Evolutionary conservation across 1,140 invertebrate genomes (phyloP), one percentile per base, ranked within the genome.

Genomic region (Rhagoletis pomonella): DNA sequence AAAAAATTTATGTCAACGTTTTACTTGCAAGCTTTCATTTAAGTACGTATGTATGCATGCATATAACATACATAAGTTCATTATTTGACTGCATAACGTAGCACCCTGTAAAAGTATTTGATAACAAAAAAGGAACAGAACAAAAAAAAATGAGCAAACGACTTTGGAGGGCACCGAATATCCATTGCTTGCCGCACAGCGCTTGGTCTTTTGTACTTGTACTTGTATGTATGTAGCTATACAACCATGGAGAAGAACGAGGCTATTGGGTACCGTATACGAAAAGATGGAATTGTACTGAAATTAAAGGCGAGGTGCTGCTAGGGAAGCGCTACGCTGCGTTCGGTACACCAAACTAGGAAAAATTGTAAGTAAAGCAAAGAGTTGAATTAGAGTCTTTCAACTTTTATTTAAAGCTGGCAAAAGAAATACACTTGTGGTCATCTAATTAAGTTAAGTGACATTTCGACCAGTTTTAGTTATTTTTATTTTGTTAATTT

Each of bases 321-420:
- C 10, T 47, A 17, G 39, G 69, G 17, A 73, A 7, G 69, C 60
- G 17, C n/a, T 62, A 10, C 50, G 29, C 29, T 29, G 29, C 7
- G n/a, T 73, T 73, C 0, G 42, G 44, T 17, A 73, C 69, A 17
- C 17, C 14, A 81, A 81, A 81, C 73, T 81, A 81, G 47, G 9
- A 39, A n/a, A 81, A 81, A 81, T 81, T 81, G 73, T 44, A 81
- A 81, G 47, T 55, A 17, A 81, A 81, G 47, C 73, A 81, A 81
- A 50, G 73, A 81, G 73, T 81, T 81, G 73, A 55, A 47, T 81
- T 81, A 5, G 73, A 81, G n/a, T 77, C 69, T 55, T 55, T 81
- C n/a, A 81, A 55, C 42, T 55, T 47, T 81, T 81, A 47, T 4
- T 42, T 81, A 47, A 9, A 44, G 69, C 69, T 10, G 44, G 69